Evolutionary conservation across 2,113 vertebrate genomes (phyloP).

Genomic region (Gopherus flavomarginatus): DNA sequence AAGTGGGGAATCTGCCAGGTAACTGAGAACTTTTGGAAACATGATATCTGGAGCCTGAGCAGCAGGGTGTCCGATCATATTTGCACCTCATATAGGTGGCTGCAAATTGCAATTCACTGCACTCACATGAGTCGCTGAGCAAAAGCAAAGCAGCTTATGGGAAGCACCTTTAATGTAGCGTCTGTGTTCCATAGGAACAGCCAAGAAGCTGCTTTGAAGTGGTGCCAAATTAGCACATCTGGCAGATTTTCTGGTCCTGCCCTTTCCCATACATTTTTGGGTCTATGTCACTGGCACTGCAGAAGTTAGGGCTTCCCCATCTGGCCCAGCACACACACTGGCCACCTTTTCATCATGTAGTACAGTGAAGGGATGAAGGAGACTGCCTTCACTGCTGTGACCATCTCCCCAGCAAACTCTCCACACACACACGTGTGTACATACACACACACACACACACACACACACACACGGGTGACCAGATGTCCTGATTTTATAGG

Average conservation of each 20-base stretch:
- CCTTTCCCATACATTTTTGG: neutral
- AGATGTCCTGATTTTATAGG: too few species aligned
- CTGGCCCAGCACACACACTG: neutral
- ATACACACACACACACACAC: neutral
- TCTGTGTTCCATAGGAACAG: neutral
- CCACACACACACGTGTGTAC: too few species aligned
- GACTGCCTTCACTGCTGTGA: neutral
- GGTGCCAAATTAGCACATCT: conserved; percentile 39
- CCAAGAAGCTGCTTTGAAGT: neutral
- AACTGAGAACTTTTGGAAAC: conserved; percentile 11
- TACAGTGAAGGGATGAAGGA: accelerated
- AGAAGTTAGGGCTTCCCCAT: neutral
- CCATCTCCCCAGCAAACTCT: neutral
- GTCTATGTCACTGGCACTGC: neutral
- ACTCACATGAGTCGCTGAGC: neutral
- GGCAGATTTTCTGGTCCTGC: neutral
- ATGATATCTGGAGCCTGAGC: conserved; percentile 6
- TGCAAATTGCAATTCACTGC: conserved; percentile 60
- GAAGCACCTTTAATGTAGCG: conserved; percentile 43
- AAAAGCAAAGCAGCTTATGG: neutral
- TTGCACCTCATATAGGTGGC: conserved; percentile 54
- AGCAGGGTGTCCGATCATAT: conserved; percentile 56
- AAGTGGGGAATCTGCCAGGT: neutral
- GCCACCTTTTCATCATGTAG: accelerated
- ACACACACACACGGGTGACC: neutral